A percentile compares a stretch with the other conserved stretches of the same genome.
These are phyloP conservation scores for Poicephalus gulielmi DNA, from an alignment of 2,113 vertebrate species.

Conservation along the genomic window DNA sequence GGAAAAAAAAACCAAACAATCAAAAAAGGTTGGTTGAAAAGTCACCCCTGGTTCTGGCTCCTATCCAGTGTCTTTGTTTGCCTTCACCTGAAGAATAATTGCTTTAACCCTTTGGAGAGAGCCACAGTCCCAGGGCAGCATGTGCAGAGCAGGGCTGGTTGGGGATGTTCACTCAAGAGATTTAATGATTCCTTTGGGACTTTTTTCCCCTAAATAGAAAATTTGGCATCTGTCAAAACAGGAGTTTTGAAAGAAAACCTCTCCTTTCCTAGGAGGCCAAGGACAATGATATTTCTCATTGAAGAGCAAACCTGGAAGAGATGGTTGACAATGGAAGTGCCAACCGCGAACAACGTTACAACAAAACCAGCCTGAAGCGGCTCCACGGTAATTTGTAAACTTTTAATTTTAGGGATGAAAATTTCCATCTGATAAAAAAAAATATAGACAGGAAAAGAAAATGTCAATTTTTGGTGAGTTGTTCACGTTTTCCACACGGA, in stretches of 20 bases:
- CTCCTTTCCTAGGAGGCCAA: not conserved
- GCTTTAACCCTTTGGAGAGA: constrained; percentile 61
- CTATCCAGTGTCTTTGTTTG: constrained; percentile 74
- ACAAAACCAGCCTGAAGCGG: not conserved
- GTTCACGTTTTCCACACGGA: not conserved
- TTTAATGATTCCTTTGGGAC: not conserved
- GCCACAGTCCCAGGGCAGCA: constrained; percentile 26
- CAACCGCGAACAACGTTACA: not conserved
- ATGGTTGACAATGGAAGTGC: not conserved
- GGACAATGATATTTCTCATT: not conserved
- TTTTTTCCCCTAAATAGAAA: not conserved
- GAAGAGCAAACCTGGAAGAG: not conserved
- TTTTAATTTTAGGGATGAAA: constrained; percentile 26
- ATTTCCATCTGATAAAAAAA: constrained; percentile 41
- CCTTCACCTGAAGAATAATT: constrained; percentile 52
- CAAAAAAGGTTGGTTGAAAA: constrained; percentile 71
- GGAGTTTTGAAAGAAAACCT: not conserved
- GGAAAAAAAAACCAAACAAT: constrained; percentile 4
- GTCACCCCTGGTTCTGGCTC: constrained; percentile 68
- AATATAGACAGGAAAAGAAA: not conserved
- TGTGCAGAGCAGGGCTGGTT: constrained; percentile 8
- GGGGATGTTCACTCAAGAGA: not conserved
- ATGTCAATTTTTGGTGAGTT: not conserved
- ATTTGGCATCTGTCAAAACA: not conserved
- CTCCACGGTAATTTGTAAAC: not conserved